Conservation (phyloP, 2,797 vertebrate genomes). For the Eurystomus glaucurus region DNA sequence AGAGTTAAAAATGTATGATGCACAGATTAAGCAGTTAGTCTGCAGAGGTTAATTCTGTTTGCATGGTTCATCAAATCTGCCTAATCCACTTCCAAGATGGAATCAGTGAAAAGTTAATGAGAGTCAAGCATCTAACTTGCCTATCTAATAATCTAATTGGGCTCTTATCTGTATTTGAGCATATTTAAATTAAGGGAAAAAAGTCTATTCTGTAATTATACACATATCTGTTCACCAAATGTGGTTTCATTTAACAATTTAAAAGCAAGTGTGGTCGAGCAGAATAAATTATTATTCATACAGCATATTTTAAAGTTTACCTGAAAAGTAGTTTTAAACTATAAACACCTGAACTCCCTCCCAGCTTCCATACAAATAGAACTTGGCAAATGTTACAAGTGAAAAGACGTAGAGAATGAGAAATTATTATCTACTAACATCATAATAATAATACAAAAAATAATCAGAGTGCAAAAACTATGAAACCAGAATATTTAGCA, state of each 20-base stretch:
- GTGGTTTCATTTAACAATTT: not conserved
- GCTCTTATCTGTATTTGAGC: conserved; percentile 48
- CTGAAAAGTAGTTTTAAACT: not conserved
- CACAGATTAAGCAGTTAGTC: conserved; percentile 1
- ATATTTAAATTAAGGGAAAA: conserved; percentile 17
- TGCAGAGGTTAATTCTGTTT: conserved; percentile 62
- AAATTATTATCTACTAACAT: not conserved
- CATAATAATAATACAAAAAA: not conserved
- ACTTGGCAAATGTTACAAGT: not conserved
- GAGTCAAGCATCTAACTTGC: conserved; percentile 32
- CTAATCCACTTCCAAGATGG: conserved; percentile 52
- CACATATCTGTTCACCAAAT: not conserved
- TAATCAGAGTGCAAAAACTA: not conserved
- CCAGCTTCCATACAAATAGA: not conserved
- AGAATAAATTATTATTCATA: not conserved
- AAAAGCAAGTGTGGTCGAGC: not conserved
- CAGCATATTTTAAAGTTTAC: not conserved
- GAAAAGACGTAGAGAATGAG: not conserved
- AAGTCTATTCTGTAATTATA: conserved; percentile 11
- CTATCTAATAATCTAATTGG: conserved; percentile 62
- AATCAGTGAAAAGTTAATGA: conserved; percentile 61
- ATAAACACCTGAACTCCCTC: not conserved
- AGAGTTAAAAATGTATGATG: conserved; percentile 8
- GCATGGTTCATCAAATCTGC: conserved; percentile 50
- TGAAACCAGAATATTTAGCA: not conserved